Base-by-base conservation (phyloP, 2,888 invertebrate genomes). In the Scaptomyza flava region DNA sequence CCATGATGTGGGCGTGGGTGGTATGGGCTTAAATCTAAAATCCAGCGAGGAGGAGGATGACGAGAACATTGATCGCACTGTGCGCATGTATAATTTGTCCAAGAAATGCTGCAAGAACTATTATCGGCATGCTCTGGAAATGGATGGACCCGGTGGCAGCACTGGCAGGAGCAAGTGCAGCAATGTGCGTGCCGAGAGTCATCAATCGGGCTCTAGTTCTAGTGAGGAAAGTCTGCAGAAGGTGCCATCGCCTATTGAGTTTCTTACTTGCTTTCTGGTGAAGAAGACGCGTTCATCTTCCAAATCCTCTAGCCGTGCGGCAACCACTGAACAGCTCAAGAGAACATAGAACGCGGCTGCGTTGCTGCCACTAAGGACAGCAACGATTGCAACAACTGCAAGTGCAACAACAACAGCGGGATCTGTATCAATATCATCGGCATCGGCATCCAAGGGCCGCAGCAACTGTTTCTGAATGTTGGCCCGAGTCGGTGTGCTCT, bases 71-170 rank as follows among this genome's bases (percentile, higher is more conserved):
- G 91, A 91, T 59, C 91, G 89, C 45, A 89, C 91, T 3, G 90
- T 91, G 59, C 89, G 91, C 67, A 88, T 91, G 90, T 91, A 91
- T 62, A 91, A 91, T 64, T 64, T 91, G 17, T 90, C 91, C 20
- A 91, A 91, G 72, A 91, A 91, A 51, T 91, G 91, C 67, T 90
- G 91, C 76, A 91, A 91, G 77, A 91, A 91, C 54, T 90, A 91
- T 61, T 90, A 91, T 58, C 84, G 89, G 0, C 90, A 89, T 36
- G 82, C 79, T n/a, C 17, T 78, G 41, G 83, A 81, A 42, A 82
- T 85, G 58, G 87, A 82, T 0, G 87, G 69, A 8, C 57, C 78
- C 36, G 82, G 82, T 1, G 65, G 42, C 51, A 68, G 42, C 42
- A 66, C 65, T n/a, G 71, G 64, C 14, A 50, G 71, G 6, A 58